Evolutionary conservation across 2,888 invertebrate genomes (phyloP).

Genomic region (Petrolisthes cinctipes): DNA sequence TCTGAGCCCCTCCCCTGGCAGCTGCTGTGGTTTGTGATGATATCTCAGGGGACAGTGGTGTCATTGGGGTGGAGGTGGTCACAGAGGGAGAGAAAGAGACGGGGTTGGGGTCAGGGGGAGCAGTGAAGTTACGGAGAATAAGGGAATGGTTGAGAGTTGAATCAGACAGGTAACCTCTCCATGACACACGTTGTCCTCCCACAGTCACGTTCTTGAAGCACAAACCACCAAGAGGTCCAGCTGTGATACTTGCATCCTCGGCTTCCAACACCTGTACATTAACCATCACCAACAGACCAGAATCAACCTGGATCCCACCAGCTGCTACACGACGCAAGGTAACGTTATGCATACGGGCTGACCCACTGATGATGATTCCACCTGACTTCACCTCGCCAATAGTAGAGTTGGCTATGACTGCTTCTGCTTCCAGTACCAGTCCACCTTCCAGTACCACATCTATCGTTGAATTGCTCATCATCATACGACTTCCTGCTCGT

Average conservation of each 20-base stretch:
- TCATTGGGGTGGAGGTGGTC: not conserved
- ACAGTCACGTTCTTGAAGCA: conserved; percentile 50
- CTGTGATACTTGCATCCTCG: conserved; percentile 33
- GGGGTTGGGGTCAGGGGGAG: not conserved
- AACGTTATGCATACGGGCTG: conserved; percentile 39
- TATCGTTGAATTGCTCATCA: conserved; percentile 40
- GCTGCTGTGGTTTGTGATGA: not conserved
- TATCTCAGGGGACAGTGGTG: not conserved
- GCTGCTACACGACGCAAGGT: conserved; percentile 24
- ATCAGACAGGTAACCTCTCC: conserved; percentile 34
- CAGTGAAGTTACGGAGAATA: conserved; percentile 27
- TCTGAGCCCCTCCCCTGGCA: not conserved
- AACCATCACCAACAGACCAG: conserved; percentile 30
- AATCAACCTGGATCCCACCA: conserved; percentile 38
- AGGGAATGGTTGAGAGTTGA: conserved; percentile 27
- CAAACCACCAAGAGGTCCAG: conserved; percentile 29
- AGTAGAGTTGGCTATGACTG: conserved; percentile 32
- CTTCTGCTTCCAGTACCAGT: conserved; percentile 32
- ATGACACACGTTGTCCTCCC: conserved; percentile 39
- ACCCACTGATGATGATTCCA: conserved; percentile 34
- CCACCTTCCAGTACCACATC: conserved; percentile 20
- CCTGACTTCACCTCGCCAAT: conserved; percentile 18
- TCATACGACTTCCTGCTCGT: conserved; percentile 38
- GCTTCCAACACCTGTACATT: conserved; percentile 37
- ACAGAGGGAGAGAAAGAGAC: not conserved